Conservation (phyloP, 1,140 invertebrate species). For the Helicoverpa armigera region DNA sequence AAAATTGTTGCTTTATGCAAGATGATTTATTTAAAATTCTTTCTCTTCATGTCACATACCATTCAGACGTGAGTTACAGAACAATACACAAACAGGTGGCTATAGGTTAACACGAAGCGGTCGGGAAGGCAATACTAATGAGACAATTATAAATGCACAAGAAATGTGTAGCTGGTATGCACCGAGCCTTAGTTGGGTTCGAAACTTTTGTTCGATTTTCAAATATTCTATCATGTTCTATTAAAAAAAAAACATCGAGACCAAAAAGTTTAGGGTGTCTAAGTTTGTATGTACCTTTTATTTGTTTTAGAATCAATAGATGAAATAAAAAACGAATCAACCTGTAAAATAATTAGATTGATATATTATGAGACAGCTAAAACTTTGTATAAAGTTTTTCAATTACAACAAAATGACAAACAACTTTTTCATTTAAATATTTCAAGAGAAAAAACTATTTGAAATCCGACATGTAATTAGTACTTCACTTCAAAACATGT, state of each 20-base stretch:
- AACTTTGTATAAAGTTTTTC: background rate
- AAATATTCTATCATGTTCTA: constrained; percentile 20
- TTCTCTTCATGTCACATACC: background rate
- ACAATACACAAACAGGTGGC: constrained; percentile 40
- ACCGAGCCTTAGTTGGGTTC: background rate
- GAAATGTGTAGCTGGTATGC: constrained; percentile 15
- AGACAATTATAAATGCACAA: constrained; percentile 45
- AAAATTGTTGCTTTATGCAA: background rate
- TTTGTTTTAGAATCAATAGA: too few relatives aligned
- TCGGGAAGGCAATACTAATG: constrained; percentile 52
- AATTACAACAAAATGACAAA: background rate
- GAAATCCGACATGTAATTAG: constrained; percentile 3
- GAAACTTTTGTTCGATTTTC: constrained; percentile 19
- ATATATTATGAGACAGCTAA: too few relatives aligned
- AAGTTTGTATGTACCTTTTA: too few relatives aligned
- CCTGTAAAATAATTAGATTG: too few relatives aligned
- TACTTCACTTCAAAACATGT: background rate
- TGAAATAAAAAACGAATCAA: too few relatives aligned
- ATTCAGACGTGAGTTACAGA: background rate
- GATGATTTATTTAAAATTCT: background rate
- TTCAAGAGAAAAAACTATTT: background rate
- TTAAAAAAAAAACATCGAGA: background rate
- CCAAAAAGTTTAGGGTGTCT: too few relatives aligned
- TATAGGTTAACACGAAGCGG: constrained; percentile 37
- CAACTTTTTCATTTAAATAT: background rate